These are phyloP conservation scores for Lasioglossum villosulum DNA, from an alignment of 2,888 invertebrate species.

Conservation along the genomic window DNA sequence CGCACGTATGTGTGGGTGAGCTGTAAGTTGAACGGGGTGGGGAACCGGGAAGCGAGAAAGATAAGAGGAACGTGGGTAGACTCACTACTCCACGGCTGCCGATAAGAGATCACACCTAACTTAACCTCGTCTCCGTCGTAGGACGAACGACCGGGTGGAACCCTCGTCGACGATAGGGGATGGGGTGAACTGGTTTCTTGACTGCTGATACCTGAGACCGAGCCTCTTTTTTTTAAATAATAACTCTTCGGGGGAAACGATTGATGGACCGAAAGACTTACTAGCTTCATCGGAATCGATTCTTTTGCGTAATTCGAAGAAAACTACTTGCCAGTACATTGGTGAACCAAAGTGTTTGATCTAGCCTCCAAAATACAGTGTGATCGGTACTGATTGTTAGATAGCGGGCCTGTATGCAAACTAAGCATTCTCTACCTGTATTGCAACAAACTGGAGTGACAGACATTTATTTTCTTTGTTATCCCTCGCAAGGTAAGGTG, in stretches of 20 bases:
- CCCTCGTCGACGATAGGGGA: slow-evolving; percentile 48
- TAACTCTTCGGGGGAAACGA: slow-evolving; percentile 1
- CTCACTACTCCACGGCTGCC: slow-evolving; percentile 73
- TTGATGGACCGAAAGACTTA: neutral
- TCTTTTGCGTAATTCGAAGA: neutral
- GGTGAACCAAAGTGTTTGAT: neutral
- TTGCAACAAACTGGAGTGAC: too few relatives aligned
- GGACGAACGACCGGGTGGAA: slow-evolving; percentile 66
- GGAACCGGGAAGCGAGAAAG: slow-evolving; percentile 68
- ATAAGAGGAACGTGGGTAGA: slow-evolving; percentile 82
- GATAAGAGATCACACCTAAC: slow-evolving; percentile 81
- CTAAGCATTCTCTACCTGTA: too few relatives aligned
- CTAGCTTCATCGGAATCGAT: neutral
- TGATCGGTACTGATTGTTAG: too few relatives aligned
- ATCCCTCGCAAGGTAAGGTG: too few relatives aligned
- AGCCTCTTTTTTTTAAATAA: slow-evolving; percentile 9
- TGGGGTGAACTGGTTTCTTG: neutral
- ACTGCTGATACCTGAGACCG: slow-evolving; percentile 27
- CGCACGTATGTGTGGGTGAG: slow-evolving; percentile 58
- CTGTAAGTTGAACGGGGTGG: slow-evolving; percentile 58
- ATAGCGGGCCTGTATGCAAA: too few relatives aligned
- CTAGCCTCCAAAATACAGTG: neutral
- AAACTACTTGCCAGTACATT: neutral
- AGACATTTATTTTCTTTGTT: too few relatives aligned
- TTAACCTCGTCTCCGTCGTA: slow-evolving; percentile 73